Evolutionary conservation across 2,888 invertebrate genomes (phyloP).

Genomic region (Biston stratarius): DNA sequence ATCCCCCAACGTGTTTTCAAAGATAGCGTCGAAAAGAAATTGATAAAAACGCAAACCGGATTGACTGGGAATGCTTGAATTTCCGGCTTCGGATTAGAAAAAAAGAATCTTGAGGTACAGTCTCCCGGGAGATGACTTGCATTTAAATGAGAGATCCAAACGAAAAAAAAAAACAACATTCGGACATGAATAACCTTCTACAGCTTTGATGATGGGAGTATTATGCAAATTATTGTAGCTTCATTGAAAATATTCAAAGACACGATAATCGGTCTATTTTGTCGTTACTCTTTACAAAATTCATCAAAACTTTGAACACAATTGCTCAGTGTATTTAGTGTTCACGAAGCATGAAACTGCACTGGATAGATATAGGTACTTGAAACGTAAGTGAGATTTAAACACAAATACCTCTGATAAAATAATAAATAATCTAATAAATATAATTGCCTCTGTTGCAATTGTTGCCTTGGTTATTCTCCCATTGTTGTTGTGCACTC

Average conservation of each 20-base stretch:
- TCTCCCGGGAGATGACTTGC: conserved; percentile 5
- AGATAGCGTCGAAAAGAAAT: conserved; percentile 33
- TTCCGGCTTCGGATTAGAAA: conserved; percentile 19
- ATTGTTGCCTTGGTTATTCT: conserved; percentile 54
- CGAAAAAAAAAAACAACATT: background rate
- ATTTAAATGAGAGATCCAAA: conserved; percentile 11
- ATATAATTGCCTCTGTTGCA: conserved; percentile 48
- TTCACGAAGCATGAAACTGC: conserved; percentile 50
- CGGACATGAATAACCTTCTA: conserved; percentile 2
- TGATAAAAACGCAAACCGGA: conserved; percentile 37
- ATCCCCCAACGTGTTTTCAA: conserved; percentile 20
- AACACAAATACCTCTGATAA: conserved; percentile 63
- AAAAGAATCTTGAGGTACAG: background rate
- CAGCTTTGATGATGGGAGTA: background rate
- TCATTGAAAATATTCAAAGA: background rate
- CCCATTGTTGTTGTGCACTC: conserved; percentile 23
- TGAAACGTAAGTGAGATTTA: conserved; percentile 63
- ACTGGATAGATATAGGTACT: conserved; percentile 58
- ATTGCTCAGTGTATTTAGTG: conserved; percentile 27
- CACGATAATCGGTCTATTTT: background rate
- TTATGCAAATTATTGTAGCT: background rate
- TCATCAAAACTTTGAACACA: conserved; percentile 19
- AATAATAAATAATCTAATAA: too few species aligned
- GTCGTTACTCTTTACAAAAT: background rate
- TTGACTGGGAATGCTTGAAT: conserved; percentile 32